phyloP scores from a whole-genome alignment of 2,113 vertebrate species.

The Drymodes brunneopygia region DNA sequence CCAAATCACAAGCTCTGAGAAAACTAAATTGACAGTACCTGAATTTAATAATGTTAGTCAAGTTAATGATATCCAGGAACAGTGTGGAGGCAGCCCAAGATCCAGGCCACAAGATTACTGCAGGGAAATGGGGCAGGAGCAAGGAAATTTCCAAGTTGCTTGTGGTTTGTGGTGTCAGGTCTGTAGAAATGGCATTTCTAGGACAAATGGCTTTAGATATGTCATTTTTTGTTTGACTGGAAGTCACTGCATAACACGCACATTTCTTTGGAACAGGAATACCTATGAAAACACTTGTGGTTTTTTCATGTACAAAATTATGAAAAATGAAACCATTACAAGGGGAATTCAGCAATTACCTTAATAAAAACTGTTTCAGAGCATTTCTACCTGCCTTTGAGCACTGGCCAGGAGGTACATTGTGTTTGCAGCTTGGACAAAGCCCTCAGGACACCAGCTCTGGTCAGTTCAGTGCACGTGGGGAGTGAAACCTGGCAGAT shows the following conservation, averaged over 20 bases:
- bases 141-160: background rate
- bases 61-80: background rate
- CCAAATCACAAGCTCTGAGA: background rate
- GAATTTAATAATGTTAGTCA: background rate
- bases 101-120: background rate
- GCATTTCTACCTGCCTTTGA: background rate
- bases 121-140: background rate
- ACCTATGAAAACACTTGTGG: background rate
- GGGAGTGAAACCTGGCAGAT: background rate
- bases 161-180: background rate
- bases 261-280: background rate
- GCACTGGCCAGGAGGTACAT: background rate
- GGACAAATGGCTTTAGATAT: background rate
- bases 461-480: rapidly evolving
- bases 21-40: background rate
- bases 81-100: background rate
- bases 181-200: background rate
- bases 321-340: background rate
- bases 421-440: background rate
- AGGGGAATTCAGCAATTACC: background rate
- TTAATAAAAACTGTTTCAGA: background rate
- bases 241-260: rapidly evolving
- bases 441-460: background rate
- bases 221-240: background rate
- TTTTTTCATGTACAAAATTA: background rate